These are phyloP conservation scores for Cyrtonyx montezumae DNA, from an alignment of 2,113 vertebrate genomes.

Conservation along the genomic window DNA sequence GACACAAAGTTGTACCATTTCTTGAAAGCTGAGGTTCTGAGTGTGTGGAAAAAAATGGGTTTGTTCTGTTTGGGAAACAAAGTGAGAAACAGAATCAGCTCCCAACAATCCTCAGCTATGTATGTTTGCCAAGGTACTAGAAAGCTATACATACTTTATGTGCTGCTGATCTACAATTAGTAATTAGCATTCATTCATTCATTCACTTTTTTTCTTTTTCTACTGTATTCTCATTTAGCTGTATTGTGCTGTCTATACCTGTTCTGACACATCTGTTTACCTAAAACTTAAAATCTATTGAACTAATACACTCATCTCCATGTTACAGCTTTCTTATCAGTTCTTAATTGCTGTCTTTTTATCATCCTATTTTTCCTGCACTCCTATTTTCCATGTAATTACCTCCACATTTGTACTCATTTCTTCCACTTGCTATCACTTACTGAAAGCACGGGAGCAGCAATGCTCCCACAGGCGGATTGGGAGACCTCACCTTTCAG, in stretches of 20 bases:
- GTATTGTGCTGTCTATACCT: neutral
- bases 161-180: neutral
- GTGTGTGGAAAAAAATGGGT: neutral
- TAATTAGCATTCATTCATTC: neutral
- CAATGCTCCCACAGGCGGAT: neutral
- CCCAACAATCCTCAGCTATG: neutral
- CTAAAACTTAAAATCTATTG: neutral
- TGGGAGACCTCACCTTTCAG: neutral
- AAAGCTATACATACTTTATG: neutral
- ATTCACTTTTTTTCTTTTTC: neutral
- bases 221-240: neutral
- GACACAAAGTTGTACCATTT: neutral
- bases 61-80: neutral
- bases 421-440: neutral
- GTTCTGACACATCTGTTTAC: neutral
- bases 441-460: neutral
- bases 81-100: neutral
- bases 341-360: neutral
- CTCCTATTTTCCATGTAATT: neutral
- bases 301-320: neutral
- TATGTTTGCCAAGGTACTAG: neutral
- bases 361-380: neutral
- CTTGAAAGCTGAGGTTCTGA: neutral
- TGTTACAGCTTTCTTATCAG: neutral
- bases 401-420: neutral